A percentile compares a stretch with the other conserved stretches of the same genome.
These are phyloP conservation scores for Gymnarchus niloticus DNA, from an alignment of 2,113 vertebrate species.

Conservation along the genomic window DNA sequence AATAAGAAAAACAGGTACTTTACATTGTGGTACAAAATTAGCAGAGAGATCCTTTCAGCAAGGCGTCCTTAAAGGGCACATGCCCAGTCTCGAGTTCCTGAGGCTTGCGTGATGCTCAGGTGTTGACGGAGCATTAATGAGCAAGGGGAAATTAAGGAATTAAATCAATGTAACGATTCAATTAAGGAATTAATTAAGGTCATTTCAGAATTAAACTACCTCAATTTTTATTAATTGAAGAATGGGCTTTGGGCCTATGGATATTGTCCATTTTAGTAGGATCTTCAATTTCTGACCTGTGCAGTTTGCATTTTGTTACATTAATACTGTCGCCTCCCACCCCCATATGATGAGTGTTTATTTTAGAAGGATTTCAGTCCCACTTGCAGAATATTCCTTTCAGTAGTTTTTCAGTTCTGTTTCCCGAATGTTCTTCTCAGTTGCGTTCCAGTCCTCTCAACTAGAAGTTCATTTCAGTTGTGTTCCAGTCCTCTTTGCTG, in stretches of 20 bases:
- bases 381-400: neutral
- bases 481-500: neutral
- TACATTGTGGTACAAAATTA: no score
- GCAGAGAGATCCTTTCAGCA: no score
- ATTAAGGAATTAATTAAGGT: no score
- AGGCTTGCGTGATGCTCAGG: neutral
- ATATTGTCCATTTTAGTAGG: neutral
- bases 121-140: neutral
- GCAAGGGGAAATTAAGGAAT: no score
- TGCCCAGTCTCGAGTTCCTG: neutral
- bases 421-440: neutral
- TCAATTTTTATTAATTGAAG: no score
- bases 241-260: neutral
- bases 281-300: neutral
- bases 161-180: no score
- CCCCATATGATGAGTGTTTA: neutral
- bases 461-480: neutral
- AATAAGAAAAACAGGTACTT: no score
- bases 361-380: no score
- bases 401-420: neutral
- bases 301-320: neutral
- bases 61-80: neutral
- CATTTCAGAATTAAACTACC: no score
- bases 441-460: neutral
- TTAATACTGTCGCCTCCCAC: neutral